A percentile compares a stretch with the other conserved stretches of the same genome.
phyloP scores from a whole-genome alignment of 2,888 invertebrate genomes.

The Ophion ventricosus region DNA sequence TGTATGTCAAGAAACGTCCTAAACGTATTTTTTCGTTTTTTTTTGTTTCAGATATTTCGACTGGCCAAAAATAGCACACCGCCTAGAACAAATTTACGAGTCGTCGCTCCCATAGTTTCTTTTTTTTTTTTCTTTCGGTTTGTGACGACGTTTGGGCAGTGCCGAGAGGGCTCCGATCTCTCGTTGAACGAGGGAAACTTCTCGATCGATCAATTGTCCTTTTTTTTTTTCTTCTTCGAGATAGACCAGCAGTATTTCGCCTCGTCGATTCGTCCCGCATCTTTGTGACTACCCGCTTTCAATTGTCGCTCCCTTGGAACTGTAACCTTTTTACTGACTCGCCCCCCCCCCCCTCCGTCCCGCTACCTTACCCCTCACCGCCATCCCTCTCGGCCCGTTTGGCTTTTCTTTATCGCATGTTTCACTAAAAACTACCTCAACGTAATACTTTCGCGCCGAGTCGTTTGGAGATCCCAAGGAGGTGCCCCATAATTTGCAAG shows the following conservation, averaged over 20 bases:
- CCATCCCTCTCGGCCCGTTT: not conserved
- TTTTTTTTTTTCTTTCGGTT: constrained; percentile 17
- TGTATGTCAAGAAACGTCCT: not conserved
- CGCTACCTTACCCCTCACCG: not conserved
- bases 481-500: constrained; percentile 9
- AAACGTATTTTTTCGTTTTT: constrained; percentile 11
- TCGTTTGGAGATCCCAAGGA: constrained; percentile 24
- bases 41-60: constrained; percentile 79
- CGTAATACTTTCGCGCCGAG: constrained; percentile 48
- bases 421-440: constrained; percentile 60
- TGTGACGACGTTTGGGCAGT: not conserved
- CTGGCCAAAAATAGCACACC: constrained; percentile 64
- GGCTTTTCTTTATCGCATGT: not conserved
- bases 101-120: constrained; percentile 27
- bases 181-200: not conserved
- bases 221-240: not conserved
- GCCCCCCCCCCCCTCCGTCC: not conserved
- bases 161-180: constrained; percentile 9
- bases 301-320: constrained; percentile 2
- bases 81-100: constrained; percentile 67
- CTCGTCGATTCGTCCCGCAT: constrained; percentile 32
- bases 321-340: not conserved
- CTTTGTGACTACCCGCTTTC: constrained; percentile 22
- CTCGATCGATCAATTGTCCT: not conserved
- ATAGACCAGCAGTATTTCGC: constrained; percentile 26